Evolutionary conservation across 2,888 invertebrate genomes (phyloP), one percentile per base, ranked within the genome.

Genomic region (Tanypteryx hageni): DNA sequence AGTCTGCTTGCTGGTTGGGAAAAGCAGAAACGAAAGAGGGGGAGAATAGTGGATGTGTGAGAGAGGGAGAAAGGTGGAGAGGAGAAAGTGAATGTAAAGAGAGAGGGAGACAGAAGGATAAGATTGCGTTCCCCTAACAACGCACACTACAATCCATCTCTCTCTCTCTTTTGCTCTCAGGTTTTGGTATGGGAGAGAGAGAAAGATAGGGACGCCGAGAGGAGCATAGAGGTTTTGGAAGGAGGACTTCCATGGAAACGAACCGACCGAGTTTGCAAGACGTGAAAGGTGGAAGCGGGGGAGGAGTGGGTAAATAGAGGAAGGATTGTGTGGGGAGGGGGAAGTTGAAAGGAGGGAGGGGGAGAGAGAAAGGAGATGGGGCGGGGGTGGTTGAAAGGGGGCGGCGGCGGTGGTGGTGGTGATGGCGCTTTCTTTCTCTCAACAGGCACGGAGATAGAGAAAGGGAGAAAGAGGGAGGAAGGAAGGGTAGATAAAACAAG

Each of bases 261-360:
- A 16, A 86, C 57, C 57, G 18, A 57, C 84, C 59, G 85, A 86
- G 58, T 86, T 86, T 27, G 85, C 27, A 86, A 27, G 85, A 86
- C 58, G 59, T 13, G 85, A 27, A 59, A 59, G 44, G 56, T 14
- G 85, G 59, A 56, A 59, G 18, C 9, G 56, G 18, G 83, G 56
- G 56, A 16, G 44, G 18, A 31, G 82, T 16, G 18, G 11, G 18
- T 16, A 27, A 56, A 82, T 0, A 31, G 16, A 44, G 18, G 82
- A 82, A 44, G 82, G 82, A 18, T 18, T 44, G 82, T 31, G 5
- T 7, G 57, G 57, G 22, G 58, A 9, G 10, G 84, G 7, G 57
- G 56, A 10, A 22, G 58, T 58, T 13, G 58, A 13, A 58, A 22
- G 58, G n/a, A n/a, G 57, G 9, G 82, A 14, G 13, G 14, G 27